Conservation (phyloP, 1,140 invertebrate species). For the Drosophila pruinosa region DNA sequence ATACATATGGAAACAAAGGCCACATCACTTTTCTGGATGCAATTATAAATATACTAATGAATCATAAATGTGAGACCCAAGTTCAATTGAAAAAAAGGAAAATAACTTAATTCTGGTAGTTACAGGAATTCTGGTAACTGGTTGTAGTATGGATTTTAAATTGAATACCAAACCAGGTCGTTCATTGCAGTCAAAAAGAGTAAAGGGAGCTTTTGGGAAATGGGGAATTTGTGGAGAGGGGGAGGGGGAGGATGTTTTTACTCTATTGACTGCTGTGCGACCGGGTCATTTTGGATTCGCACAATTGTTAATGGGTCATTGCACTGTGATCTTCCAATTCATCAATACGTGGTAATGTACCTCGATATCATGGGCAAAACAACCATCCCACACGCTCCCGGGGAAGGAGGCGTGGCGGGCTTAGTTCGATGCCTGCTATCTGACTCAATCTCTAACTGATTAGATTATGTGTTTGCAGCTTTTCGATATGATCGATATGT, state of each 20-base stretch:
- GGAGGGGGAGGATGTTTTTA: neutral
- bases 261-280: slow-evolving; percentile 38
- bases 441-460: slow-evolving; percentile 77
- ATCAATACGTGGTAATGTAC: slow-evolving; percentile 68
- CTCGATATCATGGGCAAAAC: slow-evolving; percentile 71
- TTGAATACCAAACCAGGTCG: slow-evolving; percentile 1
- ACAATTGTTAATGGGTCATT: slow-evolving; percentile 74
- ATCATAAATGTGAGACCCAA: neutral
- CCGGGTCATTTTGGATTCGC: slow-evolving; percentile 13
- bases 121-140: neutral
- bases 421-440: slow-evolving; percentile 63
- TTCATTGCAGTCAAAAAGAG: slow-evolving; percentile 7
- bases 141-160: neutral
- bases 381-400: neutral
- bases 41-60: neutral
- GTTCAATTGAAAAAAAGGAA: too few species aligned
- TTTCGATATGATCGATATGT: neutral
- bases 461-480: slow-evolving; percentile 19
- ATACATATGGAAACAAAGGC: neutral
- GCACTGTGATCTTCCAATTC: slow-evolving; percentile 74
- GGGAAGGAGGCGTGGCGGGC: neutral
- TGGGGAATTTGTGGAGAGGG: neutral
- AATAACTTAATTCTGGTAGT: neutral
- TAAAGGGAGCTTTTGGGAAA: neutral
- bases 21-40: neutral